Conservation (phyloP, 2,888 invertebrate genomes). For the Napeogenes sylphis region DNA sequence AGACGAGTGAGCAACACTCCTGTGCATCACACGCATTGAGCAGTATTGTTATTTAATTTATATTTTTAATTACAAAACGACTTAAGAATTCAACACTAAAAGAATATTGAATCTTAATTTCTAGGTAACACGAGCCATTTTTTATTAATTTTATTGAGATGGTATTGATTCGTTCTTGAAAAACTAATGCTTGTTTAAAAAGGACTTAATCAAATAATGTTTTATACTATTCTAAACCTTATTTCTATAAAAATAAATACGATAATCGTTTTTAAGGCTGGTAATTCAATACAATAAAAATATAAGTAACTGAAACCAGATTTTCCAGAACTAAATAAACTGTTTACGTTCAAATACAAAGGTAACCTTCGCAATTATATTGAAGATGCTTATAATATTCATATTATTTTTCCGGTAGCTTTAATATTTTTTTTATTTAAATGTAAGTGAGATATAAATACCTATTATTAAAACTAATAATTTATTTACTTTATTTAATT, state of each 20-base stretch:
- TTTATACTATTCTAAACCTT: constrained; percentile 6
- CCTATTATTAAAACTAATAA: too few relatives aligned
- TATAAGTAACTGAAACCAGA: constrained; percentile 20
- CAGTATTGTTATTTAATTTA: constrained; percentile 26
- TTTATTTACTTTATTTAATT: too few relatives aligned
- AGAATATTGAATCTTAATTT: too few relatives aligned
- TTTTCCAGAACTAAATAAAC: constrained; percentile 31
- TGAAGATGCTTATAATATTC: too few relatives aligned
- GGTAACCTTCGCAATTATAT: constrained; percentile 1
- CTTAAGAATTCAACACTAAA: constrained; percentile 5
- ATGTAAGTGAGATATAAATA: too few relatives aligned
- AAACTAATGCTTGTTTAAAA: neutral
- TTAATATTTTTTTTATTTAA: too few relatives aligned
- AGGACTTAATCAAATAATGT: neutral
- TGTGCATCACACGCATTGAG: constrained; percentile 22
- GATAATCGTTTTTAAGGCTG: neutral
- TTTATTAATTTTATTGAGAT: too few relatives aligned
- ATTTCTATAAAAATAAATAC: neutral
- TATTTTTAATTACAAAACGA: constrained; percentile 8
- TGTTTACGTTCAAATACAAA: constrained; percentile 29
- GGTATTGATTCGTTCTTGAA: constrained; percentile 19
- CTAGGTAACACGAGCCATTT: too few relatives aligned
- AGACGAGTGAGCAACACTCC: constrained; percentile 15
- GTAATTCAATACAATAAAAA: too few relatives aligned
- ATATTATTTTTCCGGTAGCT: too few relatives aligned